Base-by-base conservation (phyloP, 2,888 invertebrate genomes). In the Troides helena region DNA sequence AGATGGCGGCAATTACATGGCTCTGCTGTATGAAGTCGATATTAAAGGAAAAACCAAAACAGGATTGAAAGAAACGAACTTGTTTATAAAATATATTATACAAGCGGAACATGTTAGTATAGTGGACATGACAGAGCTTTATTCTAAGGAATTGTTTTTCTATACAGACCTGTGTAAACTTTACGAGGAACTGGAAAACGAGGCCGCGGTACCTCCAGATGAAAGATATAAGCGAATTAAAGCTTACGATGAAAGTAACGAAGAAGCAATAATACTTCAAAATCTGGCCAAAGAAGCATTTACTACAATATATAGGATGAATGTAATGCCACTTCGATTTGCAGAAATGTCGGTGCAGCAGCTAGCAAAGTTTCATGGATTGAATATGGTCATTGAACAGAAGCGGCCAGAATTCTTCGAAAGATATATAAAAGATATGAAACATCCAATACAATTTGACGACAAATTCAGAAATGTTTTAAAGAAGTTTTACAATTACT, bases 281-380 rank as follows among this genome's bases (percentile, higher is more conserved):
- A 84, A 88, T 72, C 69, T 87, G 30, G 64, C 72, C 8, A 80
- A 76, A 53, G 77, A 75, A 67, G 85, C 84, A 2, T 89, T 80
- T 25, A 77, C 64, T 39, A 85, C 82, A 0, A 73, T 73, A 14
- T 68, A 79, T 18, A 80, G 85, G 73, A 78, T 82, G 75, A 80
- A 85, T 18, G 77, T 81, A 0, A 74, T 84, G n/a, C 74, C 82
- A 0, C 50, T 83, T 7, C 75, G 81, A 36, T 86, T 84, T 73
- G 82, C 83, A 10, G 81, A 85, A 72, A 68, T 80, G 43, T 77
- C 83, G 0, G 71, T 88, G 0, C 72, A 78, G 65, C 78, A 86
- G 67, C 74, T 89, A 7, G 89, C 89, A 0, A 89, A 78, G 74
- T 85, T 88, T 39, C 89, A 89, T 61, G 82, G 77, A 0, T 68